Percentiles rank a stretch among this genome's conserved stretches.
These are phyloP conservation scores for Rhinella marina DNA, from an alignment of 2,797 vertebrate species.

Conservation along the genomic window DNA sequence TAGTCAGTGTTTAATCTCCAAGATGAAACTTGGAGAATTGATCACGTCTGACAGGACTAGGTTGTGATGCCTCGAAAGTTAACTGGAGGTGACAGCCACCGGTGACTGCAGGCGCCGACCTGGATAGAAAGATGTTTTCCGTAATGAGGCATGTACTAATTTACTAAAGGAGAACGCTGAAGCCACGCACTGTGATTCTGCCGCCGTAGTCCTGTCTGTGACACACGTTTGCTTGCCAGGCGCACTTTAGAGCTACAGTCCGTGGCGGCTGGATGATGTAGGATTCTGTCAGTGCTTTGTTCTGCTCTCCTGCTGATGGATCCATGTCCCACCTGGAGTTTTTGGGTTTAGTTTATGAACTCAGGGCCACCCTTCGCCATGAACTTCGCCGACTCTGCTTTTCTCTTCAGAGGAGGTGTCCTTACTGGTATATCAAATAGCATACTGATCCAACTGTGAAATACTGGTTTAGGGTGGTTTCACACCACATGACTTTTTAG, in stretches of 20 bases:
- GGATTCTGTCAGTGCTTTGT: background rate
- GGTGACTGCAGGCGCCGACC: slow-evolving; percentile 58
- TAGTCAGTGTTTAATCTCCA: slow-evolving; percentile 51
- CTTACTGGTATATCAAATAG: background rate
- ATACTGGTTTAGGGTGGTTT: background rate
- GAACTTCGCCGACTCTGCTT: background rate
- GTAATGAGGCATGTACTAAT: slow-evolving; percentile 66
- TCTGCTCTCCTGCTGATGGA: background rate
- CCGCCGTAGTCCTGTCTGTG: background rate
- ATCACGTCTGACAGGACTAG: slow-evolving; percentile 65
- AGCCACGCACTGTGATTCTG: background rate
- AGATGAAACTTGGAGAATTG: slow-evolving; percentile 56
- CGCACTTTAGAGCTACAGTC: background rate
- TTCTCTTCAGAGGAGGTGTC: background rate
- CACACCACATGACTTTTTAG: too few species aligned
- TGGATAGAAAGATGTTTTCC: slow-evolving; percentile 61
- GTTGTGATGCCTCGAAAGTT: slow-evolving; percentile 56
- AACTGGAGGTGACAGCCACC: slow-evolving; percentile 63
- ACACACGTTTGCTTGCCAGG: background rate
- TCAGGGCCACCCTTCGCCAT: too few species aligned
- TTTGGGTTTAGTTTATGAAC: background rate
- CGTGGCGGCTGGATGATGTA: background rate
- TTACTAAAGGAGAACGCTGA: slow-evolving; percentile 39
- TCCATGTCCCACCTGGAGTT: background rate
- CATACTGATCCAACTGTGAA: background rate